Evolutionary conservation across 1,140 invertebrate genomes (phyloP), one percentile per base, ranked within the genome.

Genomic region (Ceratoteleas bidentatus): DNA sequence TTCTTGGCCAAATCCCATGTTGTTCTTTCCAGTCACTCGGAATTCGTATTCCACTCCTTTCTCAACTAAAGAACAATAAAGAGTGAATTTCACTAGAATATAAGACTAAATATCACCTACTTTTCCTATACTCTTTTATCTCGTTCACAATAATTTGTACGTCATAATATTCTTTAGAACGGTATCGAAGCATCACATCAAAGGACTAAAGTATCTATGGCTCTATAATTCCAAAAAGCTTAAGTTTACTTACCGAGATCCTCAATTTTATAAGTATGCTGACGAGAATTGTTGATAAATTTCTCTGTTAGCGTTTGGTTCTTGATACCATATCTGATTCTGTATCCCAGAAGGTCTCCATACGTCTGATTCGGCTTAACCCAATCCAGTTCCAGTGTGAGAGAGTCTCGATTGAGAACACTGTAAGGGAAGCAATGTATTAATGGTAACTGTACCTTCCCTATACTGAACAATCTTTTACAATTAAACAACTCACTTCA

Each of bases 31-130:
- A 0, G 97, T 95, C 0, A 99, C 95, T 76, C 97, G 93, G 87
- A 99, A 99, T 90, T 99, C 98, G 89, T 99, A 99, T 75, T 97
- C 96, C 0, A 98, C 96, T 0, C 98, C 98, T 79, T 96, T 94
- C 90, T 98, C 97, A 91, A 85, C 87, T 90, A 54, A 15, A 60
- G 24, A 88, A 38, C 9, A 82, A 78, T 66, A 13, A 78, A 72
- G 36, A 56, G 16, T 56, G 6, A 68, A 8, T 69, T 78, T 24
- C 24, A 2, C 24, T 2, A 2, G 24, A 24, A n/a, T n/a, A n/a
- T n/a, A n/a, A n/a, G n/a, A n/a, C n/a, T n/a, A n/a, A n/a, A n/a
- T n/a, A n/a, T n/a, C n/a, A n/a, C n/a, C n/a, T n/a, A n/a, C n/a
- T 24, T 24, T 24, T 24, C 4, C 24, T 2, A 24, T 24, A 24